Percentiles rank a stretch among this genome's conserved stretches.
Conservation (phyloP, 2,797 vertebrate species). For the Dendrocincla fuliginosa region DNA sequence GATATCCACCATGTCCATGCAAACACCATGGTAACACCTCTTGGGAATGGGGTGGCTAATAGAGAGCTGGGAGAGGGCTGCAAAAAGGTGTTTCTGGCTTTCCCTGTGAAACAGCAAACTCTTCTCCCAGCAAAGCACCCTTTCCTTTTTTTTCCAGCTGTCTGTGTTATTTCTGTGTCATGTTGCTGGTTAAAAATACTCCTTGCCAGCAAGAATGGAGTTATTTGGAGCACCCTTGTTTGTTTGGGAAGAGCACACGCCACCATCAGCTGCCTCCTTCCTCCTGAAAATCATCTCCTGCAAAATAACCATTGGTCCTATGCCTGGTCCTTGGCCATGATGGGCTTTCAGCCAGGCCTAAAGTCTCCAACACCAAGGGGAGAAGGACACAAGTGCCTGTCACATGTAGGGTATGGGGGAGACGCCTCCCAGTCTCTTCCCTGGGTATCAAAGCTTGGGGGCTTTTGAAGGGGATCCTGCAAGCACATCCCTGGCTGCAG, state of each 20-base stretch:
- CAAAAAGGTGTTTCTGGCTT: background rate
- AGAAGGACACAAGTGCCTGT: background rate
- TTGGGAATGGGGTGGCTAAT: background rate
- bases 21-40: background rate
- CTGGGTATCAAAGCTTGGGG: background rate
- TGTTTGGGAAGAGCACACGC: constrained; percentile 16
- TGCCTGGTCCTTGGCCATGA: background rate
- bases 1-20: background rate
- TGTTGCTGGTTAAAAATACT: constrained; percentile 55
- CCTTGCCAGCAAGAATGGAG: constrained; percentile 24
- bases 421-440: background rate
- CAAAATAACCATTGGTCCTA: background rate
- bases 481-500: background rate
- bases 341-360: background rate
- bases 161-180: background rate
- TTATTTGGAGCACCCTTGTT: constrained; percentile 62
- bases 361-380: background rate
- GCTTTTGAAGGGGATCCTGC: background rate
- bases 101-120: background rate
- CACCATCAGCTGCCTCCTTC: background rate
- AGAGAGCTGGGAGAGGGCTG: background rate
- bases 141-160: background rate
- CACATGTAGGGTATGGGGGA: background rate
- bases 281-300: background rate
- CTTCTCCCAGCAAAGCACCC: background rate